Base-by-base conservation (phyloP, 1,140 invertebrate genomes). In the Lepidostoma basale region DNA sequence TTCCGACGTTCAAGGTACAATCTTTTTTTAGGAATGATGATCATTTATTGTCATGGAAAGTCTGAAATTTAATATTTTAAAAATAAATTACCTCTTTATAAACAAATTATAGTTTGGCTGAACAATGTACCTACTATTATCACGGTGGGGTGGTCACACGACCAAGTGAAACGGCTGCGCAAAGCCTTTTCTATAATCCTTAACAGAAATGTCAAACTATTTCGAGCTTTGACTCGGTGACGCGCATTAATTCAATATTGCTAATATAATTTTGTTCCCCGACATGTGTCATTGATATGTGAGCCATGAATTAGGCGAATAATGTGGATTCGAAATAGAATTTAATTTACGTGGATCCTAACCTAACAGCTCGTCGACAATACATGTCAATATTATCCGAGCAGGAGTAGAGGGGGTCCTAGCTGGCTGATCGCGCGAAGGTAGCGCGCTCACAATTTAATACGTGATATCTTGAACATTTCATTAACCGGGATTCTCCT, bases 381-480 rank as follows among this genome's bases (percentile, higher is more conserved):
- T 60, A 60, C 52, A 23, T 44, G 56, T 42, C 56, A 60, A 60
- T 60, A 60, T 22, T 16, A 12, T 16, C 26, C 30, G 14, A 20
- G 3, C 28, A 12, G 23, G 28, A 33, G 12, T 56, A 33, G 16
- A 33, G 16, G 30, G 18, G 22, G 36, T 18, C 14, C 33, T 56
- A 39, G n/a, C n/a, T n/a, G n/a, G n/a, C n/a, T 56, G 30, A 56
- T 56, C 52, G 28, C 8, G 12, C 52, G 52, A 30, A 36, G 16
- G 30, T 18, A n/a, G 33, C 52, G 36, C 28, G 16, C 20, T 33
- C 14, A 39, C 52, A 36, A 49, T 28, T 49, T 28, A 49, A 36
- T 16, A 56, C 52, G 52, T 20, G 52, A 36, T 56, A 56, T 33
- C 52, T 56, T 36, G 52, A 56, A 56, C 16, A 56, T 56, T 56